Conservation (phyloP, 53 echinoderm and acorn worm species). For the Apostichopus leukothele region DNA sequence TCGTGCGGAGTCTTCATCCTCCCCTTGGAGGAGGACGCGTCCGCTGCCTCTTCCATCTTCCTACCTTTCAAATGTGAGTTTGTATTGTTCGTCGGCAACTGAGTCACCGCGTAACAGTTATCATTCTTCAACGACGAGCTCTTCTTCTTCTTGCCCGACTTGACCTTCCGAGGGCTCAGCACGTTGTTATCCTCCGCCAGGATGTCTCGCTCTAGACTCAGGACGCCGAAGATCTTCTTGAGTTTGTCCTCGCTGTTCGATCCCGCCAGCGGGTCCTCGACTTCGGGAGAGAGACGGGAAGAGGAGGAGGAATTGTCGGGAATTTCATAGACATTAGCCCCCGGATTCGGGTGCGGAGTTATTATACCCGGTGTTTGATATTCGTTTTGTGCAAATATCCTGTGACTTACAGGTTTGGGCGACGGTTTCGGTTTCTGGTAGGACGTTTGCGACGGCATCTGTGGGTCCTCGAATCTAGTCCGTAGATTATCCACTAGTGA, state of each 20-base stretch:
- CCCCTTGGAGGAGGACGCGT: neutral
- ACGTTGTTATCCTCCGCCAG: constrained; percentile 21
- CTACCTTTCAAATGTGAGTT: constrained; percentile 11
- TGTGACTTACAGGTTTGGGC: constrained; percentile 10
- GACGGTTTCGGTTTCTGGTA: constrained; percentile 12
- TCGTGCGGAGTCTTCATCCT: neutral
- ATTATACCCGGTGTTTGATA: constrained; percentile 15
- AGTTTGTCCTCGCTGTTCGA: constrained; percentile 32
- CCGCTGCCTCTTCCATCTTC: neutral
- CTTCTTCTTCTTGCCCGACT: neutral
- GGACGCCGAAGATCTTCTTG: constrained; percentile 36
- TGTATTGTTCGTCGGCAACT: neutral
- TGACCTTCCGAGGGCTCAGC: neutral
- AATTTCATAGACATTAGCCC: neutral
- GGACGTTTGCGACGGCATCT: neutral
- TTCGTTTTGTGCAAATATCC: neutral
- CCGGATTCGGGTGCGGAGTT: neutral
- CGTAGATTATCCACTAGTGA: neutral
- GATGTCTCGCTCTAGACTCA: neutral
- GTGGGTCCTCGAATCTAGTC: constrained; percentile 7
- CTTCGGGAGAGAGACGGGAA: neutral
- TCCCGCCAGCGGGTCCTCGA: neutral
- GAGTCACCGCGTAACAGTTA: neutral
- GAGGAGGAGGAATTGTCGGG: neutral
- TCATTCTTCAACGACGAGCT: neutral